Evolutionary conservation across 2,888 invertebrate genomes (phyloP).

Genomic region (Hipparchia semele): DNA sequence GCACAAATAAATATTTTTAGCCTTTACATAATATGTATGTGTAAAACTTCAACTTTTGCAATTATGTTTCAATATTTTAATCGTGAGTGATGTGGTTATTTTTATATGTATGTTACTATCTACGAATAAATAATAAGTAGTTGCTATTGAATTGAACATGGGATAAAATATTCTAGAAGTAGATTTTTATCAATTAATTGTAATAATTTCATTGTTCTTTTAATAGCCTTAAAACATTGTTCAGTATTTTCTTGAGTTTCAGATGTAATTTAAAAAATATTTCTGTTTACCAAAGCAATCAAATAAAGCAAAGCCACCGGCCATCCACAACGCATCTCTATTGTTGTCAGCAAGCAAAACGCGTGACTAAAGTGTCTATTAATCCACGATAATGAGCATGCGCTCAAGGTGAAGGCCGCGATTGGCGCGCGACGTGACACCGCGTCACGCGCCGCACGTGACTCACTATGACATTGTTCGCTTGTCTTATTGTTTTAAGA

Average conservation of each 20-base stretch:
- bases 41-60: too few species aligned
- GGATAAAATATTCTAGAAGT: too few species aligned
- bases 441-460: slow-evolving; percentile 58
- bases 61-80: too few species aligned
- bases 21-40: too few species aligned
- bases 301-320: slow-evolving; percentile 10
- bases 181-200: too few species aligned
- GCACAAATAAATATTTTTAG: too few species aligned
- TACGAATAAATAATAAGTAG: too few species aligned
- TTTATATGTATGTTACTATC: too few species aligned
- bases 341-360: slow-evolving; percentile 46
- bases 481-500: slow-evolving; percentile 3
- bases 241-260: not conserved
- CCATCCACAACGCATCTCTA: slow-evolving; percentile 17
- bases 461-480: slow-evolving; percentile 31
- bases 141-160: too few species aligned
- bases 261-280: not conserved
- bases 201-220: too few species aligned
- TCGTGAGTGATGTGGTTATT: too few species aligned
- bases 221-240: not conserved
- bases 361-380: slow-evolving; percentile 65
- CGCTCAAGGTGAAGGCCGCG: slow-evolving; percentile 69
- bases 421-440: slow-evolving; percentile 52
- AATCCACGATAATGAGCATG: slow-evolving; percentile 58
- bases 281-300: slow-evolving; percentile 2